phyloP scores from a whole-genome alignment of 2,113 vertebrate genomes.

The Lanius ludovicianus region DNA sequence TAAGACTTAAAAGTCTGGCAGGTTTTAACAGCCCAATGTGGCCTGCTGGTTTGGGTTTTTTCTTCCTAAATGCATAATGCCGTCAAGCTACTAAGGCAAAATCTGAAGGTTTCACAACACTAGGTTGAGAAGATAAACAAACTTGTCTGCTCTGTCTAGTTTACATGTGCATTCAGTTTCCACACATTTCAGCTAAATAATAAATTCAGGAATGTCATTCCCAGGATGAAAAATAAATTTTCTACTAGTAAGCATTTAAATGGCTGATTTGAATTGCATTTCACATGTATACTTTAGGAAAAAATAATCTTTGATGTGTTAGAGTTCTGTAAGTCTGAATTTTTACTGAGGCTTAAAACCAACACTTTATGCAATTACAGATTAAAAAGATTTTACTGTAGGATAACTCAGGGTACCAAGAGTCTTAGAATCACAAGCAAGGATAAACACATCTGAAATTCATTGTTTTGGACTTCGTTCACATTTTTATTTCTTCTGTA shows the following conservation, averaged over 20 bases:
- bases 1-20: neutral
- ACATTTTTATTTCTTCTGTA: neutral
- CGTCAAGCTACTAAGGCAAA: neutral
- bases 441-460: neutral
- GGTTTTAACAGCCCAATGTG: neutral
- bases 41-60: neutral
- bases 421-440: slow-evolving; percentile 22
- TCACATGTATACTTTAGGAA: neutral
- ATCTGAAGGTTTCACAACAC: neutral
- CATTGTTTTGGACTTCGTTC: neutral
- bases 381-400: slow-evolving; percentile 16
- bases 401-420: slow-evolving; percentile 29
- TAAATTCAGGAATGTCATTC: neutral
- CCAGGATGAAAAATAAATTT: neutral
- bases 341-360: slow-evolving; percentile 51
- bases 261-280: slow-evolving; percentile 9
- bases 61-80: neutral
- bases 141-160: neutral
- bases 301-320: slow-evolving; percentile 22
- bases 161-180: neutral
- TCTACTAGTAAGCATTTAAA: slow-evolving; percentile 24
- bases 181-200: neutral
- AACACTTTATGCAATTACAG: slow-evolving; percentile 30
- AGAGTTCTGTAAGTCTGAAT: neutral
- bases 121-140: neutral